phyloP scores from a whole-genome alignment of 2,113 vertebrate species.

The Phrynosoma platyrhinos region DNA sequence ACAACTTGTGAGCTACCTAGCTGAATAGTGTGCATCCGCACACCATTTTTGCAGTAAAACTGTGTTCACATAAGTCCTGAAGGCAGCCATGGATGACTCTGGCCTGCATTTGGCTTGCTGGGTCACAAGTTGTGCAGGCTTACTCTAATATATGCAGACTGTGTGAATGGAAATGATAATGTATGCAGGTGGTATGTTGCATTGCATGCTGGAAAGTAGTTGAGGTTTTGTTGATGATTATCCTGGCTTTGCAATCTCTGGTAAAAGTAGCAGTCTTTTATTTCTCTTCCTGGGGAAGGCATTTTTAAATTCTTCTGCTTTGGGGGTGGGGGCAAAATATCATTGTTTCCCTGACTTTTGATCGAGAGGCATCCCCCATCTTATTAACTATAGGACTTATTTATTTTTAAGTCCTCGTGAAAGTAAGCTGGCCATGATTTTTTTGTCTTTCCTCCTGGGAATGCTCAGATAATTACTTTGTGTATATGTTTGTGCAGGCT shows the following conservation, averaged over 20 bases:
- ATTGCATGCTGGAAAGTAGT: not conserved
- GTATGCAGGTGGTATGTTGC: not conserved
- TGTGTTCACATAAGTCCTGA: not conserved
- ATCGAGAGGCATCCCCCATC: not conserved
- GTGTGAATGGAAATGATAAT: not conserved
- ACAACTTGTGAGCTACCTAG: not conserved
- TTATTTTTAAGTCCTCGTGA: not conserved
- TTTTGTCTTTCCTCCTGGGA: not conserved
- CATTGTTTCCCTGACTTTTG: not conserved
- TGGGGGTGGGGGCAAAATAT: too few relatives aligned
- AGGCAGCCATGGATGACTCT: not conserved
- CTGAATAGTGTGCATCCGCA: not conserved
- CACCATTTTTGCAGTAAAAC: not conserved
- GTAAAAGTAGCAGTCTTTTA: not conserved
- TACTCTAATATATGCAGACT: not conserved
- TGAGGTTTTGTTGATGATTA: not conserved
- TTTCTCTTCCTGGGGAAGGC: not conserved
- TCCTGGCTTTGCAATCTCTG: not conserved
- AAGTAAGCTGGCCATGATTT: not conserved
- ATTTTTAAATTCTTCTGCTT: not conserved
- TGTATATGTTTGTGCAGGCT: not conserved
- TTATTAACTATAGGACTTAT: not conserved
- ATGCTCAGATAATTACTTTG: not conserved
- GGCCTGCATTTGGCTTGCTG: not conserved
- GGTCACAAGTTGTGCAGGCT: not conserved